Base-by-base conservation (phyloP, 1,140 invertebrate species). In the Lepidurus couesii region DNA sequence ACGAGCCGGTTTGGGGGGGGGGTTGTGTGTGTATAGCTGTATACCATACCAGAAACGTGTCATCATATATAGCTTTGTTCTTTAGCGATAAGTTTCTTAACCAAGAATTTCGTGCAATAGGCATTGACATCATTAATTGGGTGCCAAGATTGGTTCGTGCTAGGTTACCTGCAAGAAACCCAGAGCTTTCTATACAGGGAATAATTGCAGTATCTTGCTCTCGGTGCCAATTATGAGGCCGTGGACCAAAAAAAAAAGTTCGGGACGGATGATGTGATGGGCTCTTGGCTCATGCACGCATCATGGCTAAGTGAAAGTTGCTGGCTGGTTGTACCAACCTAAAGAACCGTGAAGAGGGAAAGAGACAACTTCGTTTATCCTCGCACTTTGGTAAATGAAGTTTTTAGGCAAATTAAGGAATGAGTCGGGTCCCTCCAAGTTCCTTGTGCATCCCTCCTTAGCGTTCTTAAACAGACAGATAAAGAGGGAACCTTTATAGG, bases 351-450 rank as follows among this genome's bases (percentile, higher is more conserved):
- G 53, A 65, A 13, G 21, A n/a, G 53, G 21, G 53, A 65, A 65
- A 65, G 53, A 65, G 53, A 65, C 53, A 65, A 65, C 53, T 65
- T 65, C 53, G 53, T 65, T 65, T 65, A 65, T 65, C 53, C 34
- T 65, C 53, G 53, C 53, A 65, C 53, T 65, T 65, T 21, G 53
- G 53, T 65, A 65, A 65, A 65, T 65, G 16, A 65, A 65, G 53
- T 65, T 65, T 65, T 65, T 65, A 65, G 53, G 53, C 53, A 65
- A 65, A 65, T 65, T 65, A 65, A 65, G 53, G 53, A 65, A 65
- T 65, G 53, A 65, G 53, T 65, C 53, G 21, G 47, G 47, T 1
- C 21, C 47, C 47, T 21, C 21, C 47, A 65, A 65, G 53, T 65
- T 65, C 21, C 53, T 21, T n/a, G 34, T 3, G 53, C 53, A 65